Base-by-base conservation (phyloP, 1,140 invertebrate species). In the Penaeus vannamei region DNA sequence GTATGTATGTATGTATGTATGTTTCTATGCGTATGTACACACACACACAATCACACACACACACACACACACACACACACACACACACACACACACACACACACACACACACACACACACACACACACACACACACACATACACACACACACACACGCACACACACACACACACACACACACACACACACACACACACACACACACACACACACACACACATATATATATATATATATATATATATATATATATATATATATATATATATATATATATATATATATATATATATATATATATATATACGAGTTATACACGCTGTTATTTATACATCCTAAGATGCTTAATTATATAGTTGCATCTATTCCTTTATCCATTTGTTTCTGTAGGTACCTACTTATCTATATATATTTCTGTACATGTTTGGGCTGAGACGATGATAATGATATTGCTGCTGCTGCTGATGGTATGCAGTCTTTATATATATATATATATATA, bases 141-240 rank as follows among this genome's bases (percentile, higher is more conserved):
- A 69, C 20, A n/a, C 3, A 69, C 20, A 69, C 22, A 72, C 8
- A 72, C 22, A 72, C 8, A 72, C 8, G 26, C 26, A 72, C 4
- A 72, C 26, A 72, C 22, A 26, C 26, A 26, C 10, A 26, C 8
- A 72, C 22, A 26, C 8, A 72, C 22, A 72, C 8, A 72, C 22
- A 72, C 26, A 72, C 22, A 4, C 26, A 72, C 3, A 72, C 8
- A 72, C 3, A 72, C 8, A 72, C 22, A 72, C 26, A 72, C 22
- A 26, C 2, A 72, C 14, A 72, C 5, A 72, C 17, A 72, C 8
- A 72, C 8, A 72, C 26, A 72, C 22, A 72, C 8, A 72, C 3
- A 69, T 69, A 69, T n/a, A 69, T 69, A 69, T 69, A 69, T 69
- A n/a, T 23, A 72, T 72, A 72, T 23, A 72, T 72, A 72, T 23